Conservation (phyloP, 1,140 invertebrate species). For the Pseudomyrmex pallidus region DNA sequence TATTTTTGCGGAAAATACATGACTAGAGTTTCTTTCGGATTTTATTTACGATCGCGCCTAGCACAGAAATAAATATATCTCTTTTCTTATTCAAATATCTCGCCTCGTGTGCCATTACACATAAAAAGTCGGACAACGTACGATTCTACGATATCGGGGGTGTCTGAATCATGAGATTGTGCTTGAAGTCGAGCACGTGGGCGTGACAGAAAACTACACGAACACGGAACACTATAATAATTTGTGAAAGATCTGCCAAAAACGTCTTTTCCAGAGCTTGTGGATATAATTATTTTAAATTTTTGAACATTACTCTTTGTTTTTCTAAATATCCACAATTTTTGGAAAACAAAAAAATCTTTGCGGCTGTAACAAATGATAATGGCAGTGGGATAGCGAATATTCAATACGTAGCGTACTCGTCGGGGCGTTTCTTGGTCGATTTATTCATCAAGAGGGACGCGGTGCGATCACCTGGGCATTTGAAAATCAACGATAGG, state of each 20-base stretch:
- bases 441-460: conserved; percentile 33
- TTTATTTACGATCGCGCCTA: not conserved
- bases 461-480: conserved; percentile 3
- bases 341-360: not conserved
- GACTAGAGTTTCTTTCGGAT: conserved; percentile 18
- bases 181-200: conserved; percentile 10
- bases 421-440: not conserved
- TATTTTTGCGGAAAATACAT: not conserved
- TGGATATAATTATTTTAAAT: too few relatives aligned
- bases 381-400: not conserved
- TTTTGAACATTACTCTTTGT: too few relatives aligned
- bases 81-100: conserved; percentile 45
- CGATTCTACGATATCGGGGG: conserved; percentile 18
- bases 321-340: not conserved
- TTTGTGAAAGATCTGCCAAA: not conserved
- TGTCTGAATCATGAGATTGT: conserved; percentile 7
- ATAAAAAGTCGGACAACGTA: not conserved
- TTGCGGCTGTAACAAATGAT: conserved; percentile 31
- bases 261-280: too few relatives aligned
- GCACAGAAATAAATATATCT: conserved; percentile 10
- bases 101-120: conserved; percentile 33
- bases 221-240: not conserved
- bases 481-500: not conserved
- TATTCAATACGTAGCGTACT: conserved; percentile 21
- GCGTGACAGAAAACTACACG: conserved; percentile 33